Evolutionary conservation across 2,888 invertebrate species (phyloP).

Genomic region (Physocephala rufipes): DNA sequence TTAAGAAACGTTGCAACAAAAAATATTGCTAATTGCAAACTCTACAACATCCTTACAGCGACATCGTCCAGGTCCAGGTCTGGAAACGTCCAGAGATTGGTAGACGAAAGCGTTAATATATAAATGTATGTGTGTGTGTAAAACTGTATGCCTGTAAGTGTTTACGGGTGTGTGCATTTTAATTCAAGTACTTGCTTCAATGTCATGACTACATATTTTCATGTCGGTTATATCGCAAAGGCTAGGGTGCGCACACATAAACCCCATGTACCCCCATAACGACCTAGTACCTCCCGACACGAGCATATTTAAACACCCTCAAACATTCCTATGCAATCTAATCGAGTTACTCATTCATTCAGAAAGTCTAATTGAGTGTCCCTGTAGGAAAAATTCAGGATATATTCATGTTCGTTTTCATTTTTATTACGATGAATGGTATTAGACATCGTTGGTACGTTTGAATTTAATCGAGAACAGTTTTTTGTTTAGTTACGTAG

Average conservation of each 20-base stretch:
- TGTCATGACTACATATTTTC: background rate
- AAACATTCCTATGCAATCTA: background rate
- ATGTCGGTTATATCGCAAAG: background rate
- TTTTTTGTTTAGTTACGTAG: too few species aligned
- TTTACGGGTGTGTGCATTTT: slow-evolving; percentile 2
- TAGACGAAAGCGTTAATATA: background rate
- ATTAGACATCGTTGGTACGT: too few species aligned
- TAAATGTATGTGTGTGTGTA: background rate
- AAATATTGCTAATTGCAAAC: background rate
- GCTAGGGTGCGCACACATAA: background rate
- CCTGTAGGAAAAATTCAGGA: too few species aligned
- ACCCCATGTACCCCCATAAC: background rate
- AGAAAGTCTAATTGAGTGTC: background rate
- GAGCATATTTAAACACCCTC: background rate
- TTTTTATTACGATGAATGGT: too few species aligned
- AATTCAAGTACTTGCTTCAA: background rate
- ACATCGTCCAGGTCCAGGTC: background rate
- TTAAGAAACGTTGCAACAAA: slow-evolving; percentile 2
- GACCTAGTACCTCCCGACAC: too few species aligned
- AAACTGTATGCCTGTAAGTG: background rate
- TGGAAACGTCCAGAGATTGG: background rate
- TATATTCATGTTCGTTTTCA: too few species aligned
- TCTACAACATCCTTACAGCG: background rate
- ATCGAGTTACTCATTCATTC: background rate
- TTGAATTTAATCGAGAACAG: too few species aligned